Evolutionary conservation across 2,113 vertebrate genomes (phyloP).

Genomic region (Semnornis frantzii): DNA sequence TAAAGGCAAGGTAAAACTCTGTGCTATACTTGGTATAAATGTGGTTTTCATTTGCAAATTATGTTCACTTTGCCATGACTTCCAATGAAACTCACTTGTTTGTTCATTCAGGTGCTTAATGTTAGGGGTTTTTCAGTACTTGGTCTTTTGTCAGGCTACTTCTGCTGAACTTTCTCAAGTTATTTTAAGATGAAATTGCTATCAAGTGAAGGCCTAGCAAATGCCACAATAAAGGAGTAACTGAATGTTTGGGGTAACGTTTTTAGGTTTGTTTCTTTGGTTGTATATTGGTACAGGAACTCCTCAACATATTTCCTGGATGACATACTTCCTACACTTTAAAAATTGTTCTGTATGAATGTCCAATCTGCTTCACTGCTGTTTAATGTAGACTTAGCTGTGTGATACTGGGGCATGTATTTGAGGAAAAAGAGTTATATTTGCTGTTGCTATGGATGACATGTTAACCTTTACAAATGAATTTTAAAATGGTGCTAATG

Average conservation of each 20-base stretch:
- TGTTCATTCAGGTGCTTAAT: slow-evolving; percentile 45
- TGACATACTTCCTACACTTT: background rate
- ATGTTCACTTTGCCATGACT: slow-evolving; percentile 34
- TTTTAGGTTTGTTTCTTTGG: background rate
- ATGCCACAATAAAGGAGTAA: background rate
- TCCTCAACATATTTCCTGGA: slow-evolving; percentile 9
- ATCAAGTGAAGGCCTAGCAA: background rate
- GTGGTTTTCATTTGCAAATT: slow-evolving; percentile 46
- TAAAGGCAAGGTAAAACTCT: slow-evolving; percentile 41
- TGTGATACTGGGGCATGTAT: background rate
- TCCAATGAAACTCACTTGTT: background rate
- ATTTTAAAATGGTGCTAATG: background rate
- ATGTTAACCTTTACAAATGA: background rate
- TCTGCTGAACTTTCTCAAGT: slow-evolving; percentile 18
- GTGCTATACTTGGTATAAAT: slow-evolving; percentile 42
- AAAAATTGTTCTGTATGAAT: background rate
- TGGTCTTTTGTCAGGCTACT: slow-evolving; percentile 29
- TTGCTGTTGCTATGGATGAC: background rate
- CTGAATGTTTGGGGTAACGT: slow-evolving; percentile 1
- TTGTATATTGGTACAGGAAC: slow-evolving; percentile 4
- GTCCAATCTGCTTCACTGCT: background rate
- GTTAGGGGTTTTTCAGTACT: background rate
- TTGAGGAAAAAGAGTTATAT: background rate
- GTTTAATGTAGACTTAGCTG: background rate
- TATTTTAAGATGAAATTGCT: slow-evolving; percentile 23